phyloP scores from a whole-genome alignment of 92 coral and sea anemone species.

The Zoanthus sansibaricus region DNA sequence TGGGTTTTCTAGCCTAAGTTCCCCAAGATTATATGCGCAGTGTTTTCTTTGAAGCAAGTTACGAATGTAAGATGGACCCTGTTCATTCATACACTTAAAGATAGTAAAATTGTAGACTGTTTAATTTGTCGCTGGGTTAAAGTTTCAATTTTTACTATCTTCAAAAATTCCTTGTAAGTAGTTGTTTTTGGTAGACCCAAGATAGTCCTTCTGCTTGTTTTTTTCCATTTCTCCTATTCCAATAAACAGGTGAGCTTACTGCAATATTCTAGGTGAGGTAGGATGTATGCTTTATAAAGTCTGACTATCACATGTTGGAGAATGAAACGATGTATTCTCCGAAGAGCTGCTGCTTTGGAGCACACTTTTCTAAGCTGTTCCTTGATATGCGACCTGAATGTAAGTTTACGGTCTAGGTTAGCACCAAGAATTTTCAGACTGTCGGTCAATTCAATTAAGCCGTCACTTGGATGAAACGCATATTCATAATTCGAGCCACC shows the following conservation, averaged over 20 bases:
- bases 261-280: conserved; percentile 39
- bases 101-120: not conserved
- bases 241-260: conserved; percentile 10
- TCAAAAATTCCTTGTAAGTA: not conserved
- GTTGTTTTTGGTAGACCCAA: not conserved
- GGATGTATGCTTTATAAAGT: conserved; percentile 39
- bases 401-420: not conserved
- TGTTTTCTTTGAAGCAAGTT: no score
- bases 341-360: conserved; percentile 1
- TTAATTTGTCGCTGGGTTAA: not conserved
- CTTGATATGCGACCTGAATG: not conserved
- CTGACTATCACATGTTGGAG: not conserved
- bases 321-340: conserved; percentile 1
- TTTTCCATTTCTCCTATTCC: conserved; percentile 33
- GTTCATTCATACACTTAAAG: not conserved
- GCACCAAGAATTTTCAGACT: conserved; percentile 14
- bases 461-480: not conserved
- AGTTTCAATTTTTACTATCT: not conserved
- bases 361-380: conserved; percentile 1
- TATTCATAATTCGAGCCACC: not conserved
- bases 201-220: not conserved
- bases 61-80: no score
- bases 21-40: no score
- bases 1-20: not conserved
- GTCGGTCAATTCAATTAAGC: not conserved